phyloP scores from a whole-genome alignment of 2,888 invertebrate genomes.

The Tachina lurida region DNA sequence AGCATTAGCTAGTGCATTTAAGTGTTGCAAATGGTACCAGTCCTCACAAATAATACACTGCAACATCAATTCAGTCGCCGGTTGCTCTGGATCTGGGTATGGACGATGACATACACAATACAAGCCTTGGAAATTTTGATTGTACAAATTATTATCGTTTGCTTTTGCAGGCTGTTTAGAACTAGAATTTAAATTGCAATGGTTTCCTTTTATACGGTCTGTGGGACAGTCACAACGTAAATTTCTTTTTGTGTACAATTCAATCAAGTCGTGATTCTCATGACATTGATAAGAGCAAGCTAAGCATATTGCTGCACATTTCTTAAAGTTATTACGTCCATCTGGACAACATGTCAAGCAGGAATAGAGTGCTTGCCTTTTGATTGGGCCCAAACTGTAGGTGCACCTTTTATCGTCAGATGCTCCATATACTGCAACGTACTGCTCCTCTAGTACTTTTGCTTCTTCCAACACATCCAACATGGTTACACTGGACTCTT shows the following conservation, averaged over 20 bases:
- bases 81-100: constrained; percentile 96
- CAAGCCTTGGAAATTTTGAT: constrained; percentile 96
- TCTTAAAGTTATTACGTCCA: constrained; percentile 84
- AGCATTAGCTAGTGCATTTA: constrained; percentile 82
- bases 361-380: constrained; percentile 96
- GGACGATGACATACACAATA: constrained; percentile 96
- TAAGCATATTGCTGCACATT: constrained; percentile 93
- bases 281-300: constrained; percentile 98
- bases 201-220: constrained; percentile 82
- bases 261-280: constrained; percentile 96
- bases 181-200: constrained; percentile 77
- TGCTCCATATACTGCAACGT: constrained; percentile 93
- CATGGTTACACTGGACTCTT: constrained; percentile 88
- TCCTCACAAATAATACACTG: constrained; percentile 99
- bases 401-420: constrained; percentile 96
- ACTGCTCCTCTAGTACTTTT: constrained; percentile 92
- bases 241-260: constrained; percentile 97
- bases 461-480: constrained; percentile 94
- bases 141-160: constrained; percentile 91
- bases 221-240: constrained; percentile 95
- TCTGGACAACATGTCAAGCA: constrained; percentile 94
- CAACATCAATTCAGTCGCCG: constrained; percentile 94
- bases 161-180: constrained; percentile 79
- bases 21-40: constrained; percentile 95
- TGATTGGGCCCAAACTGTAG: constrained; percentile 93